A percentile compares a stretch with the other conserved stretches of the same genome.
Conservation (phyloP, 2,113 vertebrate species). For the Alethe castanea region DNA sequence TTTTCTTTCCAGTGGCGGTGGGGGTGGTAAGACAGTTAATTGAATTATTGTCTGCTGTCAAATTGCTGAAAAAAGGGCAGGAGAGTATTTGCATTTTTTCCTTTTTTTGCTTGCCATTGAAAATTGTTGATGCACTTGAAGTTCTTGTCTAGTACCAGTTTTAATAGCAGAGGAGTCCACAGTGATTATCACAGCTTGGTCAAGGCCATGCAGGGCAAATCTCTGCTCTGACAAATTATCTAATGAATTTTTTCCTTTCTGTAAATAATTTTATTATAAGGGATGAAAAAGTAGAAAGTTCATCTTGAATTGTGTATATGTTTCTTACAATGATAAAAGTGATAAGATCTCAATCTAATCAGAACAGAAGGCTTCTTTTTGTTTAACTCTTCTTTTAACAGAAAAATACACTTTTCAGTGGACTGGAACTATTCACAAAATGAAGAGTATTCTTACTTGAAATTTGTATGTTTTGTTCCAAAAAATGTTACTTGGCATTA, state of each 20-base stretch:
- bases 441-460: not conserved
- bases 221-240: not conserved
- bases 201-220: not conserved
- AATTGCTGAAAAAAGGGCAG: not conserved
- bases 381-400: not conserved
- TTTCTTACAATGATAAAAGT: not conserved
- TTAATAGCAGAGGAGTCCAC: not conserved
- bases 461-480: not conserved
- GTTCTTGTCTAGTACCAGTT: not conserved
- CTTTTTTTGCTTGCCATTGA: not conserved
- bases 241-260: not conserved
- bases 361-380: not conserved
- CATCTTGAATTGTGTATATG: not conserved
- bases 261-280: not conserved
- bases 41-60: conserved; percentile 26
- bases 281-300: not conserved
- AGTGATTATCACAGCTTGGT: not conserved
- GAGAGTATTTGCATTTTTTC: not conserved
- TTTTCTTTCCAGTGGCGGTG: not conserved
- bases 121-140: conserved; percentile 7
- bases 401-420: not conserved
- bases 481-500: not conserved
- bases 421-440: not conserved
- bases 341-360: not conserved
- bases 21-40: not conserved